phyloP scores from a whole-genome alignment of 2,797 vertebrate species.

The Euphonia xanthogaster region DNA sequence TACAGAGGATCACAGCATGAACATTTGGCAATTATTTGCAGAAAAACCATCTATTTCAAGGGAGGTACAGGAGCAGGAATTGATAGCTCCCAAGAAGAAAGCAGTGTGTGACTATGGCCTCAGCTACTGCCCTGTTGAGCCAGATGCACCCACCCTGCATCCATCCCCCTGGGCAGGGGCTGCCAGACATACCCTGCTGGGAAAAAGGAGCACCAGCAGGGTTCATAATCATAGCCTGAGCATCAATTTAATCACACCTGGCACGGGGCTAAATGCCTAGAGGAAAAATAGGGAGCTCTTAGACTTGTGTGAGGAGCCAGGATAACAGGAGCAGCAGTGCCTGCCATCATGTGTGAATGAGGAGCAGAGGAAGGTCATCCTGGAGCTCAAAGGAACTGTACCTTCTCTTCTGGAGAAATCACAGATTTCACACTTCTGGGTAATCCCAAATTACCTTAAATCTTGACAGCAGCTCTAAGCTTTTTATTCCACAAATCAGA shows the following conservation, averaged over 20 bases:
- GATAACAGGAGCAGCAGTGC: background rate
- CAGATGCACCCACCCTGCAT: background rate
- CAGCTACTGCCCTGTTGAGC: background rate
- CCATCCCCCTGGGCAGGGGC: fast-evolving
- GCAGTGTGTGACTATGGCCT: fast-evolving
- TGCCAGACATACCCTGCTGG: background rate
- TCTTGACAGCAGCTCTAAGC: background rate
- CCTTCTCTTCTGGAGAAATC: background rate
- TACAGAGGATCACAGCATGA: background rate
- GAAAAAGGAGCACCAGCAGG: background rate
- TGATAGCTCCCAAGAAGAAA: background rate
- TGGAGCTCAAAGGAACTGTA: background rate
- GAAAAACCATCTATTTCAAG: background rate
- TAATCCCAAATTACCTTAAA: background rate
- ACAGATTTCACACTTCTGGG: background rate
- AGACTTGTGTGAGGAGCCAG: background rate
- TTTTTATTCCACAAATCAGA: background rate
- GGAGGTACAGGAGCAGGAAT: background rate
- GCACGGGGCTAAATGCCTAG: background rate
- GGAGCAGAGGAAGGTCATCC: background rate
- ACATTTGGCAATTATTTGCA: background rate
- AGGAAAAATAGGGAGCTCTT: background rate
- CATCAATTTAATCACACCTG: background rate
- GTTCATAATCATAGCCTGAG: background rate
- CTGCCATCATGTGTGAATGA: background rate